A percentile compares a stretch with the other conserved stretches of the same genome.
These are phyloP conservation scores for Actinostola sp. DNA, from an alignment of 92 coral and sea anemone species.

Conservation along the genomic window DNA sequence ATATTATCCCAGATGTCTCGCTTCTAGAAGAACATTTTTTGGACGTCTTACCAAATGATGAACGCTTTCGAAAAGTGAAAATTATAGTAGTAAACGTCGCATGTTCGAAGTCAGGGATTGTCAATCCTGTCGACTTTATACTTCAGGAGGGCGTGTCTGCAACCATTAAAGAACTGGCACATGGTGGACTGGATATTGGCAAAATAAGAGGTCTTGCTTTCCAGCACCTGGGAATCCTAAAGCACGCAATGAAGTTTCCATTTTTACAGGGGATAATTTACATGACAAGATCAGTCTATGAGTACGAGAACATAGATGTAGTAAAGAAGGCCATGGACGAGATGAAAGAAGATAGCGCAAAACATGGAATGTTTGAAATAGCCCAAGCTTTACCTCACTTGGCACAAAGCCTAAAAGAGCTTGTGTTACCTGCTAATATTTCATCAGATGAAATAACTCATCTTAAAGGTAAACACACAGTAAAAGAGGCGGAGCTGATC, in stretches of 20 bases:
- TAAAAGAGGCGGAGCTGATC: background rate
- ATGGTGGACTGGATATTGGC: constrained; percentile 65
- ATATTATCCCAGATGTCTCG: constrained; percentile 59
- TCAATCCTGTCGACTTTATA: constrained; percentile 92
- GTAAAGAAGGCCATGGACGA: constrained; percentile 81
- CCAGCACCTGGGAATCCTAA: constrained; percentile 81
- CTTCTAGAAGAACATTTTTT: constrained; percentile 82
- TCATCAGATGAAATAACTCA: constrained; percentile 1
- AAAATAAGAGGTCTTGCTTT: constrained; percentile 83
- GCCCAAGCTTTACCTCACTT: constrained; percentile 76
- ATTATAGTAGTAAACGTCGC: constrained; percentile 84
- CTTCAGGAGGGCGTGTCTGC: constrained; percentile 93
- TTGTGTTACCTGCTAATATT: constrained; percentile 33
- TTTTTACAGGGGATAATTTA: constrained; percentile 80
- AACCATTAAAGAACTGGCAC: constrained; percentile 82
- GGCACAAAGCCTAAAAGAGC: constrained; percentile 63
- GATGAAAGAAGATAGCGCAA: constrained; percentile 68
- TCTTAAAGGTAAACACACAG: constrained; percentile 12
- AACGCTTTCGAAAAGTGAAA: constrained; percentile 81
- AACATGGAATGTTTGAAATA: constrained; percentile 58
- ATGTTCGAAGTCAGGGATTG: constrained; percentile 92
- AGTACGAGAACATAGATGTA: constrained; percentile 82
- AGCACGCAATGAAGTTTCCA: constrained; percentile 93
- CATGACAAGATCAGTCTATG: constrained; percentile 78
- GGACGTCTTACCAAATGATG: constrained; percentile 86